These are phyloP conservation scores for Epiblema foenella DNA, from an alignment of 2,888 invertebrate species.

Conservation along the genomic window DNA sequence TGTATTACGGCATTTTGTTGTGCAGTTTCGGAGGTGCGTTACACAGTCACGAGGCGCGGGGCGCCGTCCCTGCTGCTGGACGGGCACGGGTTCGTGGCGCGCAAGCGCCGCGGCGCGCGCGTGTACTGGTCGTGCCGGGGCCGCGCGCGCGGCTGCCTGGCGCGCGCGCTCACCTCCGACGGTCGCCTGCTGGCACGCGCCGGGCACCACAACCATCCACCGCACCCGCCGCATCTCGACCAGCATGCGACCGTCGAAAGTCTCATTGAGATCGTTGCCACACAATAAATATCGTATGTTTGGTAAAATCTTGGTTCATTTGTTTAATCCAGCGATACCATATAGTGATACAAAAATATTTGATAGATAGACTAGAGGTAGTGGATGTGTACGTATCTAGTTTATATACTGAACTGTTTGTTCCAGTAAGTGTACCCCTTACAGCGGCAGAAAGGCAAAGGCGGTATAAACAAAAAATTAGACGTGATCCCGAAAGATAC, in stretches of 20 bases:
- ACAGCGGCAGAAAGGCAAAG: constrained; percentile 40
- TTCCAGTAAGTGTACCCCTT: constrained; percentile 33
- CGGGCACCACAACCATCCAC: constrained; percentile 65
- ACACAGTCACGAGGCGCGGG: constrained; percentile 76
- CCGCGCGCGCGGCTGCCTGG: constrained; percentile 67
- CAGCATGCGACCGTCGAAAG: constrained; percentile 72
- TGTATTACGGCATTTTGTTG: constrained; percentile 38
- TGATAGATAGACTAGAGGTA: neutral
- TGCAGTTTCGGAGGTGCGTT: constrained; percentile 61
- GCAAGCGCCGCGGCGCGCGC: constrained; percentile 73
- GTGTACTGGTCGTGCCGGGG: constrained; percentile 79
- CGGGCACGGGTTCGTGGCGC: constrained; percentile 72
- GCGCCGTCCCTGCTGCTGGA: constrained; percentile 73
- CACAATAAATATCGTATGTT: constrained; percentile 11
- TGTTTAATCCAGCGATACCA: too few species aligned
- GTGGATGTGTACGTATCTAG: neutral
- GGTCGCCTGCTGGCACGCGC: constrained; percentile 65
- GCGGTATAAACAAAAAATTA: constrained; percentile 44
- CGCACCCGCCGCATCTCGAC: constrained; percentile 56
- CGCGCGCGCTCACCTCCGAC: constrained; percentile 70
- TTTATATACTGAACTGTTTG: neutral
- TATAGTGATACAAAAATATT: too few species aligned
- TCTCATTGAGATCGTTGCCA: constrained; percentile 72
- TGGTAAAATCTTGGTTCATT: neutral
- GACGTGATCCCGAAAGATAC: constrained; percentile 41